These are phyloP conservation scores for Actinia tenebrosa DNA, from an alignment of 64 coral and sea anemone species.

Conservation along the genomic window DNA sequence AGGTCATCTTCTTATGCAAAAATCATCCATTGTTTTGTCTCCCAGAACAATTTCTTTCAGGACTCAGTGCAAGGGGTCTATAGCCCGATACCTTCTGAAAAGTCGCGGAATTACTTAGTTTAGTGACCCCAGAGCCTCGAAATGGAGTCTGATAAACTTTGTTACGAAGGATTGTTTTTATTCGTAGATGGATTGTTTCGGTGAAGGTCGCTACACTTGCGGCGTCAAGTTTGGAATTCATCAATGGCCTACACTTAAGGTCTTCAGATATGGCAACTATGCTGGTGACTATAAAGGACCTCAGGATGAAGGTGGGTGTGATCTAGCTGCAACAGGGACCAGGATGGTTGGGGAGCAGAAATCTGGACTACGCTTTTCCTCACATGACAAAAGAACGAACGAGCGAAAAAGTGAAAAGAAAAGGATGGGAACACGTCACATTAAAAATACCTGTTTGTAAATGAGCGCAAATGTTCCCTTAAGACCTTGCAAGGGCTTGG, in stretches of 20 bases:
- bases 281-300: constrained; percentile 64
- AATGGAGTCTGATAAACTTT: not conserved
- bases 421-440: no score
- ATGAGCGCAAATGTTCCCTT: no score
- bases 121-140: not conserved
- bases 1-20: no score
- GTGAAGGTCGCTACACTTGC: constrained; percentile 48
- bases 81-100: not conserved
- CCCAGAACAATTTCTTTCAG: no score
- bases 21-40: no score
- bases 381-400: no score
- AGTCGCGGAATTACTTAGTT: not conserved
- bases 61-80: no score
- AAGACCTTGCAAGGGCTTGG: no score
- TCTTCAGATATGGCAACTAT: constrained; percentile 62
- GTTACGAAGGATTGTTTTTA: not conserved
- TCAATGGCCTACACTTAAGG: constrained; percentile 74
- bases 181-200: constrained; percentile 74
- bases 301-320: constrained; percentile 65
- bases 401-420: no score
- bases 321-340: not conserved
- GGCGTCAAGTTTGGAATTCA: constrained; percentile 58
- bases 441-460: no score
- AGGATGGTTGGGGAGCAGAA: not conserved
- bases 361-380: no score